Base-by-base conservation (phyloP, 2,797 vertebrate genomes). In the Odontamblyopus lacepedii region DNA sequence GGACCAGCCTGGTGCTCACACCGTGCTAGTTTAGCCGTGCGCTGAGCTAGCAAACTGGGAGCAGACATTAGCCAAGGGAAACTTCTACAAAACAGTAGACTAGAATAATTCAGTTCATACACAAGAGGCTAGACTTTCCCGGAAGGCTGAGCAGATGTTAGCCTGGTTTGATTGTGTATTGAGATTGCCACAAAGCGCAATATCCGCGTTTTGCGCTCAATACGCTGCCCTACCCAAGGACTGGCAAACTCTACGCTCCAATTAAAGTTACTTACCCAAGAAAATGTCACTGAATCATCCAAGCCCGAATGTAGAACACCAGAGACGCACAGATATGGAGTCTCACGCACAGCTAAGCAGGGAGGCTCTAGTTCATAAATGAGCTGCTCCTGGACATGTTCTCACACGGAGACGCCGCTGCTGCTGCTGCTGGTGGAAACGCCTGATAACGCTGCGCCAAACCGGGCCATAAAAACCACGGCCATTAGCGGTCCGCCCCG, bases 251-350 rank as follows among this genome's bases (percentile, higher is more conserved):
- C 57, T 67, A 0, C 8, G 7, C 55, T 26, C 23, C 4, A 26
- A 26, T 57, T 57, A 13, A 57, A 57, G 72, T 64, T 81, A 93
- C 91, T 91, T 84, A 91, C 91, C 91, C 71, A 59, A 30, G 85
- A 76, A 67, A 85, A 78, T 71, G 83, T 90, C 84, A 78, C 78
- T 78, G 87, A 77, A 90, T 81, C 87, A 90, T 91, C 89, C 88
- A 88, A 84, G 74, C 79, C 78, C 80, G 74, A 66, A 30, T 74
- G 60, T 15, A 55, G 64, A 72, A 73, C 82, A 64, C 71, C 29
- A 32, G 29, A 38, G 16, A 78, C 51, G 63, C 73, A 68, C 71
- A 68, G 81, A 68, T 76, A 32, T 30, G 61, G 60, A 72, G 78
- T 59, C 44, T 92, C 89, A 91, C 88, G 87, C 90, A 88, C 66